Evolutionary conservation across 2,888 invertebrate species (phyloP), one percentile per base, ranked within the genome.

Genomic region (Drosophila tripunctata): DNA sequence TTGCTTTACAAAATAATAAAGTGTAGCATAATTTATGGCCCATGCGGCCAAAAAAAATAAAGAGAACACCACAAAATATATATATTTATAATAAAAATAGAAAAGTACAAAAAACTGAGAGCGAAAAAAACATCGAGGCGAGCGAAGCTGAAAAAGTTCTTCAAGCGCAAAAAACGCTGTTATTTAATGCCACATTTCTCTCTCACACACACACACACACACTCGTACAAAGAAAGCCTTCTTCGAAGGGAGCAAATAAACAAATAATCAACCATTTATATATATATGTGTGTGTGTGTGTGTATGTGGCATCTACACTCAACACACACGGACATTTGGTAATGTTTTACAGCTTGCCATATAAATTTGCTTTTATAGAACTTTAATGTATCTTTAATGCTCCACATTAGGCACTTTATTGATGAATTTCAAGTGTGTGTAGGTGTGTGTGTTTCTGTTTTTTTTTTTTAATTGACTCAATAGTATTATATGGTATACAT

Each of bases 381-480:
- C 83, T 85, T 80, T 85, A 82, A 80, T 80, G 80, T 73, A 50
- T 56, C 74, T 67, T 77, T 73, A 85, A 80, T 79, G 62, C 45
- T 47, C 12, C 36, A 62, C 61, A 67, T 77, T 56, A 58, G 56
- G 43, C 57, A 38, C 58, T 63, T 65, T 66, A 73, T 76, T 67
- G 69, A 82, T 79, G 80, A 69, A 68, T 50, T 82, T 75, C 57
- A 48, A 64, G 54, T 44, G 41, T 17, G 44, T 31, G 36, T 24
- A 6, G 0, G 15, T 10, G 43, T n/a, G 30, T 24, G 10, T 24
- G 27, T 19, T 4, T 10, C n/a, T 12, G 33, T 12, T n/a, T n/a
- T n/a, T n/a, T n/a, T n/a, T n/a, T n/a, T n/a, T n/a, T n/a, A n/a
- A n/a, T n/a, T n/a, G n/a, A n/a, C n/a, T n/a, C n/a, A n/a, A n/a